Conservation (phyloP, 2,888 invertebrate species). For the Drosophila subquinaria region DNA sequence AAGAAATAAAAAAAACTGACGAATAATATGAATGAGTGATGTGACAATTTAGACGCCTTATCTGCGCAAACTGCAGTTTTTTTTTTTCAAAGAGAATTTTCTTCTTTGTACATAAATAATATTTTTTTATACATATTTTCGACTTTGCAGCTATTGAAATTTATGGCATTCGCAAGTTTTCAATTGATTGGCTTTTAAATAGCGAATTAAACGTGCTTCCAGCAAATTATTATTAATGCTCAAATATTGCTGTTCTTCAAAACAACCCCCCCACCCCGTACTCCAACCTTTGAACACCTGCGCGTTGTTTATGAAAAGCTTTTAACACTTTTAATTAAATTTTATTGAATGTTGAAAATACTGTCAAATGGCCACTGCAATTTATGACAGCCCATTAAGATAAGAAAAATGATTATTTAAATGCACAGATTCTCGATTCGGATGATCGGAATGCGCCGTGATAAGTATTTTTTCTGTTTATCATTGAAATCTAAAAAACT, state of each 20-base stretch:
- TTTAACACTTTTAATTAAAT: constrained; percentile 70
- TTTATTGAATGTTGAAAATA: constrained; percentile 29
- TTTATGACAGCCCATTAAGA: constrained; percentile 57
- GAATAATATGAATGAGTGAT: constrained; percentile 69
- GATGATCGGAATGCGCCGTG: neutral
- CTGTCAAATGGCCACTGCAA: constrained; percentile 33
- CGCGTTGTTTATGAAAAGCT: constrained; percentile 54
- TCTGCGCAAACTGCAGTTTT: constrained; percentile 38
- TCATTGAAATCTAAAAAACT: constrained; percentile 17
- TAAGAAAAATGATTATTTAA: constrained; percentile 37
- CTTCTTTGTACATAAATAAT: constrained; percentile 16
- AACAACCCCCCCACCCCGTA: neutral
- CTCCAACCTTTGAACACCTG: constrained; percentile 54
- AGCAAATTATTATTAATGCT: constrained; percentile 58
- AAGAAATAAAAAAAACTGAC: neutral
- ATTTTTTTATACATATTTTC: constrained; percentile 26
- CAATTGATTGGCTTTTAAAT: constrained; percentile 77
- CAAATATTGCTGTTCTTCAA: constrained; percentile 11
- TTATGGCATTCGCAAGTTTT: constrained; percentile 61
- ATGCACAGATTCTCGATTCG: constrained; percentile 11
- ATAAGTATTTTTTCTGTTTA: constrained; percentile 6
- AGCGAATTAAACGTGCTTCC: constrained; percentile 61
- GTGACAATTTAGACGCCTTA: constrained; percentile 70
- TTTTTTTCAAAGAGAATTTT: constrained; percentile 32
- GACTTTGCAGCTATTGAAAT: constrained; percentile 69